phyloP scores from a whole-genome alignment of 2,888 invertebrate genomes.

The Achlya flavicornis region DNA sequence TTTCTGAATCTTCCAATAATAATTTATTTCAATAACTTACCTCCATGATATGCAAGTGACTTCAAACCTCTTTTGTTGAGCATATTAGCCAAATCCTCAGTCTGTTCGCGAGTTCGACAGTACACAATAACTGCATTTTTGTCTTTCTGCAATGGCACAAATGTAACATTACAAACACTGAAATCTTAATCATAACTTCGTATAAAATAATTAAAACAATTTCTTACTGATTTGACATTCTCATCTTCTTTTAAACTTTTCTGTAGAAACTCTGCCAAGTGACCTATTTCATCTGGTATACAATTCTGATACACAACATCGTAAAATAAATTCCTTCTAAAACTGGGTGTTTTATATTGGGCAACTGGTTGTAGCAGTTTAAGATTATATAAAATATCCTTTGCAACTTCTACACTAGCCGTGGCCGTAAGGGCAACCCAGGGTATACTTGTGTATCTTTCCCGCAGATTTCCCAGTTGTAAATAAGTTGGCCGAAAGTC shows the following conservation, averaged over 20 bases:
- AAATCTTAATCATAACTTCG: neutral
- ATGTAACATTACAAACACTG: conserved; percentile 12
- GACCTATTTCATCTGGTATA: conserved; percentile 90
- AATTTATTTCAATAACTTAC: conserved; percentile 59
- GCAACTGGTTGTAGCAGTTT: conserved; percentile 86
- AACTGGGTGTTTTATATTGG: conserved; percentile 93
- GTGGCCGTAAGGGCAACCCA: conserved; percentile 98
- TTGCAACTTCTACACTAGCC: conserved; percentile 90
- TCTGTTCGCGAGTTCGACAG: conserved; percentile 96
- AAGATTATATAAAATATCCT: conserved; percentile 91
- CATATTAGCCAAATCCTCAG: conserved; percentile 91
- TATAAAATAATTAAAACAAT: neutral
- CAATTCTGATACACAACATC: conserved; percentile 96
- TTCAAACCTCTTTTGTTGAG: conserved; percentile 89
- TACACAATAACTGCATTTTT: conserved; percentile 94
- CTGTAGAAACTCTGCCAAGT: conserved; percentile 89
- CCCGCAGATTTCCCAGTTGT: conserved; percentile 88
- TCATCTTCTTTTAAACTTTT: conserved; percentile 86
- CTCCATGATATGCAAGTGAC: conserved; percentile 95
- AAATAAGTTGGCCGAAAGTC: conserved; percentile 98
- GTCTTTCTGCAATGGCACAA: conserved; percentile 67
- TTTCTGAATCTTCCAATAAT: neutral
- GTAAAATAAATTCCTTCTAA: conserved; percentile 96
- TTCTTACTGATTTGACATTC: conserved; percentile 73
- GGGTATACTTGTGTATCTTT: conserved; percentile 86